Percentiles rank a stretch among this genome's conserved stretches.
These are phyloP conservation scores for Hipparchia semele DNA, from an alignment of 2,888 invertebrate species.

Conservation along the genomic window DNA sequence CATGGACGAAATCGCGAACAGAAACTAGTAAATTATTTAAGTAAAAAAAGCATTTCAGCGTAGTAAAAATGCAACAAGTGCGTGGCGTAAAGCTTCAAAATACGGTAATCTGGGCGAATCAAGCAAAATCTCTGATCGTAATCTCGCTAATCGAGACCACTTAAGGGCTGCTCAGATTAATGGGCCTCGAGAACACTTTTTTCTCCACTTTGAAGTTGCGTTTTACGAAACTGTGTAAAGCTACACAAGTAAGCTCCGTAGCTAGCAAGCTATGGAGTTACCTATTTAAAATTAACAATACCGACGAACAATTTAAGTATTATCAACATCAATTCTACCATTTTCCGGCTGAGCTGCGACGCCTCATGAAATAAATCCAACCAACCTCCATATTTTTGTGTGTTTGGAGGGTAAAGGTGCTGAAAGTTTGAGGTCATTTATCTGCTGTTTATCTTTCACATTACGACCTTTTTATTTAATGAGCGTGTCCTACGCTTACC, in stretches of 20 bases:
- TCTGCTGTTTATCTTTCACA: neutral
- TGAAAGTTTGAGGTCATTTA: neutral
- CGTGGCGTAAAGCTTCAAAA: neutral
- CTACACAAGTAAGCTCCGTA: too few relatives aligned
- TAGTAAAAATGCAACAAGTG: constrained; percentile 1
- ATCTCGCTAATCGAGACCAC: constrained; percentile 3
- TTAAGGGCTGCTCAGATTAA: constrained; percentile 1
- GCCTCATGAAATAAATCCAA: too few relatives aligned
- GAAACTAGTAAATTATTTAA: too few relatives aligned
- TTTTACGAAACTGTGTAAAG: neutral
- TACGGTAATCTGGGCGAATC: constrained; percentile 2
- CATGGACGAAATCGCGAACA: too few relatives aligned
- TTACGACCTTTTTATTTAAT: constrained; percentile 6
- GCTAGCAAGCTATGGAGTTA: too few relatives aligned
- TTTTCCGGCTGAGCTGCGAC: too few relatives aligned
- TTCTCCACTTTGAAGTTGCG: neutral
- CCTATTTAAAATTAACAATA: too few relatives aligned
- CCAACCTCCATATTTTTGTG: neutral
- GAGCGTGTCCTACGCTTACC: neutral
- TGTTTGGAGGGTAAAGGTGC: neutral
- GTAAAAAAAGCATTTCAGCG: too few relatives aligned
- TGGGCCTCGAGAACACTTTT: neutral
- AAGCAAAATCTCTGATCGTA: neutral
- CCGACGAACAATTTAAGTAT: too few relatives aligned
- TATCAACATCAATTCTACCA: too few relatives aligned